A percentile compares a stretch with the other conserved stretches of the same genome.
These are phyloP conservation scores for Lepidurus arcticus DNA, from an alignment of 1,140 invertebrate genomes.

Conservation along the genomic window DNA sequence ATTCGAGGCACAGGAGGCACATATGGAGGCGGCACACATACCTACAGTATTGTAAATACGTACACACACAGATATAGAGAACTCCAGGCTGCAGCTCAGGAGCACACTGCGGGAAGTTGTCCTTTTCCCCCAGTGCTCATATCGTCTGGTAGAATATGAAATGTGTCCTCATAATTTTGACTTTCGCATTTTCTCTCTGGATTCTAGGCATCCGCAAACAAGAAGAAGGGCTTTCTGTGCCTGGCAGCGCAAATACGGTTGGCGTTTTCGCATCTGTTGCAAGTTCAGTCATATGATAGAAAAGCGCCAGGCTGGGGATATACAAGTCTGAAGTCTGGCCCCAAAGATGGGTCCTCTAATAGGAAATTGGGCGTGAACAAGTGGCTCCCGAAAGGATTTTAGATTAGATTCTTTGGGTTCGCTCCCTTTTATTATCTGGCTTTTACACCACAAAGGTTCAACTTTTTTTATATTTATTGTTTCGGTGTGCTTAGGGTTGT, in stretches of 20 bases:
- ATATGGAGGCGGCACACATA: background rate
- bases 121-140: background rate
- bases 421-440: background rate
- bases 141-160: conserved; percentile 1
- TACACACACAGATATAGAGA: too few relatives aligned
- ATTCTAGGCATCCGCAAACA: background rate
- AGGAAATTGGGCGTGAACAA: conserved; percentile 21
- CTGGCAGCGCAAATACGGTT: conserved; percentile 6
- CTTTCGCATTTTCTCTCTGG: background rate
- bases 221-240: background rate
- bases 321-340: background rate
- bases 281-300: background rate
- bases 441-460: background rate
- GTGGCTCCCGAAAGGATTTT: background rate
- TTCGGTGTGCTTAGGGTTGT: background rate
- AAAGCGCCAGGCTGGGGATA: background rate
- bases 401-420: background rate
- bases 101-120: background rate
- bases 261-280: conserved; percentile 10
- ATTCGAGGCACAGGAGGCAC: background rate
- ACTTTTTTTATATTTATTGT: background rate
- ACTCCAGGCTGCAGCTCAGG: too few relatives aligned
- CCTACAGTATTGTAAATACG: too few relatives aligned
- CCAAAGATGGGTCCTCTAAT: background rate
- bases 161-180: background rate